Percentiles rank a stretch among this genome's conserved stretches.
These are phyloP conservation scores for Cyprinodon brontotheroides DNA, from an alignment of 2,113 vertebrate genomes.

Conservation along the genomic window DNA sequence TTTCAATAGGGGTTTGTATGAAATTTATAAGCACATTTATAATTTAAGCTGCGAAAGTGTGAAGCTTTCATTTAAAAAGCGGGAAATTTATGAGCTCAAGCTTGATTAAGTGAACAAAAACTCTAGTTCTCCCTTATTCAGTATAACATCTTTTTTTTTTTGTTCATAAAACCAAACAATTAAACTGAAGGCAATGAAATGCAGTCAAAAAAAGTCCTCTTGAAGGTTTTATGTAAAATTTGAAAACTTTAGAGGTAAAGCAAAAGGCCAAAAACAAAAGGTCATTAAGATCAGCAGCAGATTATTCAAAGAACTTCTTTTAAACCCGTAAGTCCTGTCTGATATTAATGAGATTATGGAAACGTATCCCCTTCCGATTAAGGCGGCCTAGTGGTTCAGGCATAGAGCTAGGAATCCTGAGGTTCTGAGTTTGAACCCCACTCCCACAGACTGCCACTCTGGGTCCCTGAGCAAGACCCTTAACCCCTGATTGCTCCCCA, in stretches of 20 bases:
- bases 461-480: too few species aligned
- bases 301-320: neutral
- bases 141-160: neutral
- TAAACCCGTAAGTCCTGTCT: too few species aligned
- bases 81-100: neutral
- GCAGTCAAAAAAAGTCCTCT: neutral
- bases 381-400: too few species aligned
- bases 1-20: neutral
- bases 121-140: too few species aligned
- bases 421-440: too few species aligned
- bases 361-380: too few species aligned
- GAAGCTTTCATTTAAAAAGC: constrained; percentile 4
- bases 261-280: neutral
- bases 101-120: neutral
- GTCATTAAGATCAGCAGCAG: too few species aligned
- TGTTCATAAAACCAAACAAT: neutral
- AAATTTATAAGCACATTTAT: constrained; percentile 33
- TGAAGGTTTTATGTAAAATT: neutral
- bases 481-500: too few species aligned
- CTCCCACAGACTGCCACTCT: too few species aligned
- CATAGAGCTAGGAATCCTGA: too few species aligned
- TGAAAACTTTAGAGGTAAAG: neutral
- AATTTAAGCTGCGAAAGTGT: constrained; percentile 17
- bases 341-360: too few species aligned
- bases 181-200: neutral